Evolutionary conservation across 2,113 vertebrate species (phyloP).

Genomic region (Erythrocercus mccallii): DNA sequence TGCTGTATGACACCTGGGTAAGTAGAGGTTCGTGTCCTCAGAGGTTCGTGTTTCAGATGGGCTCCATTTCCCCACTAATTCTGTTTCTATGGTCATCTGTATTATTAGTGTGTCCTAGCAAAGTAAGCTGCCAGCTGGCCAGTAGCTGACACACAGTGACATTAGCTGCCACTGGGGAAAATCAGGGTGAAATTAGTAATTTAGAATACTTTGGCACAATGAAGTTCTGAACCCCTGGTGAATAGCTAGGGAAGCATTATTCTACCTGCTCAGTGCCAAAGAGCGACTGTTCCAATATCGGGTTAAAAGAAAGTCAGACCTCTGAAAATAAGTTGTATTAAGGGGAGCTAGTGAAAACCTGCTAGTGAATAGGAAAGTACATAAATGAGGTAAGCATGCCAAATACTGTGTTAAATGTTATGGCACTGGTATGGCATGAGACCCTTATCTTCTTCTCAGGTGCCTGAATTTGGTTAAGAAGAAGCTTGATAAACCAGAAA

Average conservation of each 20-base stretch:
- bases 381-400: not conserved
- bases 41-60: accelerated
- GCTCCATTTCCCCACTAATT: not conserved
- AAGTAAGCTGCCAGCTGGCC: not conserved
- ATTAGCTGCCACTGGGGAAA: not conserved
- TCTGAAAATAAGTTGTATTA: not conserved
- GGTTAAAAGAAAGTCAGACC: not conserved
- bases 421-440: not conserved
- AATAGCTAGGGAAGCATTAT: not conserved
- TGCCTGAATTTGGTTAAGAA: not conserved
- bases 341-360: not conserved
- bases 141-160: not conserved
- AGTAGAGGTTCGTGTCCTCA: not conserved
- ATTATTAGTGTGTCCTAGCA: not conserved
- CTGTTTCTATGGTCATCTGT: not conserved
- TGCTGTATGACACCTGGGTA: not conserved
- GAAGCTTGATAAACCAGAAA: not conserved
- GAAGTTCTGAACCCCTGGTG: not conserved
- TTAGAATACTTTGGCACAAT: not conserved
- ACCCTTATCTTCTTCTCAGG: not conserved
- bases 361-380: not conserved
- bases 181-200: not conserved
- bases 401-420: not conserved
- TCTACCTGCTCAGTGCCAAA: not conserved
- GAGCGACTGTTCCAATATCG: not conserved